A percentile compares a stretch with the other conserved stretches of the same genome.
These are phyloP conservation scores for Mionectes olivaceus DNA, from an alignment of 2,797 vertebrate genomes.

Conservation along the genomic window DNA sequence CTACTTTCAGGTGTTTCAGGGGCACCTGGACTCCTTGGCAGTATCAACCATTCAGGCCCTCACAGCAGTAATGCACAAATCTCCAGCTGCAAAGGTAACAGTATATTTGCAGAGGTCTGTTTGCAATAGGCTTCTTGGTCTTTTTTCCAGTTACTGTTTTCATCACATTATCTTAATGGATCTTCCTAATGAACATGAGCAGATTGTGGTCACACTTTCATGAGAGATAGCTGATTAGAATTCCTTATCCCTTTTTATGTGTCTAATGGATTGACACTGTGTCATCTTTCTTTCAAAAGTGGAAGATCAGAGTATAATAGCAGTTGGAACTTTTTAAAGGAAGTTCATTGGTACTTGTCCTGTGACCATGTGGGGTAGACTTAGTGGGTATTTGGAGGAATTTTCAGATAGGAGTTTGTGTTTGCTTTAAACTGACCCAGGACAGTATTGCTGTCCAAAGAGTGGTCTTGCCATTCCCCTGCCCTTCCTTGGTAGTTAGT, in stretches of 20 bases:
- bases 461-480: neutral
- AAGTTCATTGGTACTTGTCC: neutral
- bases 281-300: neutral
- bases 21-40: slow-evolving; percentile 90
- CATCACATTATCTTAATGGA: neutral
- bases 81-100: slow-evolving; percentile 93
- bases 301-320: neutral
- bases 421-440: neutral
- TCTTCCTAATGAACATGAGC: neutral
- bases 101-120: slow-evolving; percentile 30
- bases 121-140: neutral
- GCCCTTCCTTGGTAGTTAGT: neutral
- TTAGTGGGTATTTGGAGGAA: neutral
- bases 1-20: slow-evolving; percentile 89
- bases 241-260: neutral
- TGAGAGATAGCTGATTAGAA: neutral
- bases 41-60: slow-evolving; percentile 94
- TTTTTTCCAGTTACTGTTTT: neutral
- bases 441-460: neutral
- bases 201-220: neutral
- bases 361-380: neutral
- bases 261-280: neutral
- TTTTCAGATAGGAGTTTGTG: neutral
- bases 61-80: slow-evolving; percentile 96
- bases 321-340: neutral